Percentiles rank a stretch among this genome's conserved stretches.
Conservation (phyloP, 1,140 invertebrate species). For the Psix sp. region DNA sequence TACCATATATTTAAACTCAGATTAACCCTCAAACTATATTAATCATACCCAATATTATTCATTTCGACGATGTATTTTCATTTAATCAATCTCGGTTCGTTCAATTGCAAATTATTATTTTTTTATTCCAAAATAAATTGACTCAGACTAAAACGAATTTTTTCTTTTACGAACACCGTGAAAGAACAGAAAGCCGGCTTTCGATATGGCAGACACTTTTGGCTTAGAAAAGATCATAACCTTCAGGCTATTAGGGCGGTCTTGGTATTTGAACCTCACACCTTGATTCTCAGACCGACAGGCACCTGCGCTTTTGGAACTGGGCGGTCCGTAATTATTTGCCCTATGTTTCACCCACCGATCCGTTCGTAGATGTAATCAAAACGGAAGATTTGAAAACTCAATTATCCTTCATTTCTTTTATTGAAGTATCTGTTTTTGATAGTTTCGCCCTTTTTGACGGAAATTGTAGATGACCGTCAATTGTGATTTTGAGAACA, state of each 20-base stretch:
- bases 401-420: conserved; percentile 76
- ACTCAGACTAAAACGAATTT: too few relatives aligned
- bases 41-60: conserved; percentile 73
- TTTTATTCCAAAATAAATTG: too few relatives aligned
- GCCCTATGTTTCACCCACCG: conserved; percentile 58
- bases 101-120: too few relatives aligned
- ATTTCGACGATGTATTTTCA: too few relatives aligned
- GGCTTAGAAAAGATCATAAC: conserved; percentile 72
- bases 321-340: conserved; percentile 74
- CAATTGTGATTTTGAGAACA: background rate
- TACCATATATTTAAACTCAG: conserved; percentile 68
- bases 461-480: conserved; percentile 24
- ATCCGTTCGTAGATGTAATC: conserved; percentile 69
- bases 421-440: conserved; percentile 68
- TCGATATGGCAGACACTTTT: conserved; percentile 44
- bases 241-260: conserved; percentile 74
- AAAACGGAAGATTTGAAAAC: conserved; percentile 76
- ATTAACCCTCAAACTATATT: conserved; percentile 62
- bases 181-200: conserved; percentile 19
- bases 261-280: conserved; percentile 76
- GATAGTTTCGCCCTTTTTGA: conserved; percentile 23
- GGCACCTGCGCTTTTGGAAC: conserved; percentile 75
- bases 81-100: too few relatives aligned
- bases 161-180: conserved; percentile 15
- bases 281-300: conserved; percentile 72